Evolutionary conservation across 2,888 invertebrate species (phyloP).

Genomic region (Seladonia tumulorum): DNA sequence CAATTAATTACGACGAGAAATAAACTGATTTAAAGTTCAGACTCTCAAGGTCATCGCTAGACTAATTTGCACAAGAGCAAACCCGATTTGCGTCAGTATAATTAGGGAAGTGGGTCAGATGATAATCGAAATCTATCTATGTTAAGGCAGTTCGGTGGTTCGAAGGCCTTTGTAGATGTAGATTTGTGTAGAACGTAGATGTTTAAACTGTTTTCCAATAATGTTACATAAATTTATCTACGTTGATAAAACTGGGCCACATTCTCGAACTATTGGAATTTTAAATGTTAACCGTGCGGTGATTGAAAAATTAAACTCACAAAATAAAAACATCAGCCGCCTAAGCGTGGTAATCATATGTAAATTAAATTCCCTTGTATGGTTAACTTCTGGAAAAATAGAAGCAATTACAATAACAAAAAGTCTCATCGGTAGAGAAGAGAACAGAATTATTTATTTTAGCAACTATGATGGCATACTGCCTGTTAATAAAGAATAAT

Average conservation of each 20-base stretch:
- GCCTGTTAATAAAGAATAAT: background rate
- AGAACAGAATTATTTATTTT: background rate
- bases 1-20: background rate
- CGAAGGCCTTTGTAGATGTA: background rate
- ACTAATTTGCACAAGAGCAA: background rate
- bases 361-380: background rate
- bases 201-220: background rate
- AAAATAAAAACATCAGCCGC: background rate
- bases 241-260: background rate
- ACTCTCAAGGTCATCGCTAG: background rate
- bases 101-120: conserved; percentile 19
- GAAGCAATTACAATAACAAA: background rate
- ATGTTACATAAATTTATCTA: background rate
- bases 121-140: conserved; percentile 2
- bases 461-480: background rate
- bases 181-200: background rate
- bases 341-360: background rate
- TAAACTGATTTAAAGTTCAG: background rate
- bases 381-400: background rate
- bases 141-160: background rate
- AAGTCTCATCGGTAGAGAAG: background rate
- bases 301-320: background rate
- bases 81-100: conserved; percentile 7
- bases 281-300: background rate
- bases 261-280: background rate